Evolutionary conservation across 2,888 invertebrate genomes (phyloP).

Genomic region (Cryptocheilus praepositus): DNA sequence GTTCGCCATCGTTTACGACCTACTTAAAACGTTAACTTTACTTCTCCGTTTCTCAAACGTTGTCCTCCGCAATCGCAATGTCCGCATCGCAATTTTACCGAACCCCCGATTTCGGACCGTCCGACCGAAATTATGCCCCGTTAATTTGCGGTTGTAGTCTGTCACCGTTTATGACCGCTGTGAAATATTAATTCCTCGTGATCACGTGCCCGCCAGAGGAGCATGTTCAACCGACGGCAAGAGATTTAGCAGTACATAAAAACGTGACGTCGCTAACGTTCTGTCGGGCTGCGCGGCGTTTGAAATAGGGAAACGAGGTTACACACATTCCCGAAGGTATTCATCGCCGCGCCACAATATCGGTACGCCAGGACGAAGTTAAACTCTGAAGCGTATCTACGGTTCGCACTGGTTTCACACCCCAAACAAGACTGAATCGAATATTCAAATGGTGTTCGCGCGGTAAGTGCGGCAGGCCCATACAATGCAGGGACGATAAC

Average conservation of each 20-base stretch:
- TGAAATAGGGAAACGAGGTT: slow-evolving; percentile 28
- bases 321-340: slow-evolving; percentile 44
- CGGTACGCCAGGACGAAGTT: slow-evolving; percentile 41
- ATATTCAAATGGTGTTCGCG: slow-evolving; percentile 39
- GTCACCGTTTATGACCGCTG: too few species aligned
- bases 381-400: slow-evolving; percentile 52
- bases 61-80: too few species aligned
- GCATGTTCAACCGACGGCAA: background rate
- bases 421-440: slow-evolving; percentile 43
- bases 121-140: too few species aligned
- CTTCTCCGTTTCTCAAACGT: too few species aligned
- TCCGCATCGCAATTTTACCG: too few species aligned
- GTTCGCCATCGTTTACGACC: too few species aligned
- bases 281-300: background rate
- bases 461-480: background rate
- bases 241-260: background rate
- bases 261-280: background rate
- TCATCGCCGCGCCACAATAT: slow-evolving; percentile 42
- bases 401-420: slow-evolving; percentile 26
- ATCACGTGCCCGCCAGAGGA: too few species aligned
- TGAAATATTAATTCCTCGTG: too few species aligned
- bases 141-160: too few species aligned
- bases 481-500: slow-evolving; percentile 36
- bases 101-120: too few species aligned
- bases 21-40: too few species aligned